Percentiles rank a stretch among this genome's conserved stretches.
Conservation (phyloP, 1,140 invertebrate species). For the Caerostris darwini region DNA sequence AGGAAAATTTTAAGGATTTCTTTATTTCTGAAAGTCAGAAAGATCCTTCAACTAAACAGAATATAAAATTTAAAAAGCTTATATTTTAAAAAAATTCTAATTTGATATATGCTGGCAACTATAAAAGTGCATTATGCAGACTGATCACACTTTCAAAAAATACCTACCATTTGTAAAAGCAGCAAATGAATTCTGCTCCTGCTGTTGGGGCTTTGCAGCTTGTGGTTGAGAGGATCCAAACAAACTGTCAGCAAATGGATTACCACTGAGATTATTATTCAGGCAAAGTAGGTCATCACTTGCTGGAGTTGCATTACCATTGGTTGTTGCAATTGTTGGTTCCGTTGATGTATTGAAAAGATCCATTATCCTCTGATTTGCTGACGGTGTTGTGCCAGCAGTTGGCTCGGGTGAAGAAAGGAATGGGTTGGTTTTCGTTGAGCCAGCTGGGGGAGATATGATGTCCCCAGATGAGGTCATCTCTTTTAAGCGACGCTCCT, state of each 20-base stretch:
- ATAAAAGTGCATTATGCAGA: too few species aligned
- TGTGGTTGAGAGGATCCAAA: slow-evolving; percentile 83
- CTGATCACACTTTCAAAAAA: too few species aligned
- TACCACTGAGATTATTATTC: slow-evolving; percentile 85
- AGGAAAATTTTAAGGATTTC: too few species aligned
- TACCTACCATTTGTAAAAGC: slow-evolving; percentile 77
- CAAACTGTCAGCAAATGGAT: slow-evolving; percentile 93
- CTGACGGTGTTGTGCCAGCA: slow-evolving; percentile 48
- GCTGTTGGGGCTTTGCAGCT: slow-evolving; percentile 51
- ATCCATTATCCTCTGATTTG: slow-evolving; percentile 79
- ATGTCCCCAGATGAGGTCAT: slow-evolving; percentile 45
- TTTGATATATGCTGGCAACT: too few species aligned
- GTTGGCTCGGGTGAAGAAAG: slow-evolving; percentile 84
- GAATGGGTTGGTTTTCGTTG: slow-evolving; percentile 92
- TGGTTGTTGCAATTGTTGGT: slow-evolving; percentile 18
- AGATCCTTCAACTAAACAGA: too few species aligned
- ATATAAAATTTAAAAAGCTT: too few species aligned
- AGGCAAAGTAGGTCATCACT: slow-evolving; percentile 94
- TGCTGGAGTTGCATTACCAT: slow-evolving; percentile 78
- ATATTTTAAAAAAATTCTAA: too few species aligned
- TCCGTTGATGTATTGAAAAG: slow-evolving; percentile 79
- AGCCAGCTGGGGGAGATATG: slow-evolving; percentile 81
- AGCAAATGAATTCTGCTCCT: slow-evolving; percentile 61
- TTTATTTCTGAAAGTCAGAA: too few species aligned
- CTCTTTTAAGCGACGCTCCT: slow-evolving; percentile 79